Evolutionary conservation across 2,113 vertebrate genomes (phyloP).

Genomic region (Tetrao urogallus): DNA sequence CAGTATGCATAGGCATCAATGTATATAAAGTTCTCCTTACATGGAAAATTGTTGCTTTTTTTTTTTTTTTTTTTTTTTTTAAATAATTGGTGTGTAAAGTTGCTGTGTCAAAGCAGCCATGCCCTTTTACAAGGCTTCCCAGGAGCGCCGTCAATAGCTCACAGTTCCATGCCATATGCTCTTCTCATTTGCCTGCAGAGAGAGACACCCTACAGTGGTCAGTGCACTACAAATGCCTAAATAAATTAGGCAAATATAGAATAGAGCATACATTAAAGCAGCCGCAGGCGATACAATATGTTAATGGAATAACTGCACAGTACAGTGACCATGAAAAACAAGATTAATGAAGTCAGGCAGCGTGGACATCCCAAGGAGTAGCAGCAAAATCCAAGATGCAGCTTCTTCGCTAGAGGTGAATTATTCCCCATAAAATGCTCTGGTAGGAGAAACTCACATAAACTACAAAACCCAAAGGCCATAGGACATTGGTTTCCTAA

Average conservation of each 20-base stretch:
- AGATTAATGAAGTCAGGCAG: constrained; percentile 66
- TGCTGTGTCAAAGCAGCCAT: background rate
- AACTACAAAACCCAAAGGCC: background rate
- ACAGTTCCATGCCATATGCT: constrained; percentile 24
- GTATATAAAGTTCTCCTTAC: background rate
- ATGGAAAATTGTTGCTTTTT: background rate
- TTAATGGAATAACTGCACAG: constrained; percentile 66
- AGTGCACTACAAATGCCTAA: constrained; percentile 61
- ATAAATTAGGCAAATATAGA: constrained; percentile 60
- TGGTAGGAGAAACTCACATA: background rate
- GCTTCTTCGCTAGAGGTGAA: background rate
- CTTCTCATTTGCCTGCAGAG: background rate
- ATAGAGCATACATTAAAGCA: constrained; percentile 49
- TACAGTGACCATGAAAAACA: constrained; percentile 54
- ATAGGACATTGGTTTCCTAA: background rate
- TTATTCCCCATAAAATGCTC: background rate
- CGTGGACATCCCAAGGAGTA: background rate
- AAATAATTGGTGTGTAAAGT: background rate
- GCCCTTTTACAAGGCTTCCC: background rate
- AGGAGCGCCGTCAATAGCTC: background rate
- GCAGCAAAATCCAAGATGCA: background rate
- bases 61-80: background rate
- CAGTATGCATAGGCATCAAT: background rate
- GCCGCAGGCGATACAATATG: constrained; percentile 53
- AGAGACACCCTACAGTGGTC: constrained; percentile 32